phyloP scores from a whole-genome alignment of 1,140 invertebrate species.

The Hypothenemus hampei region DNA sequence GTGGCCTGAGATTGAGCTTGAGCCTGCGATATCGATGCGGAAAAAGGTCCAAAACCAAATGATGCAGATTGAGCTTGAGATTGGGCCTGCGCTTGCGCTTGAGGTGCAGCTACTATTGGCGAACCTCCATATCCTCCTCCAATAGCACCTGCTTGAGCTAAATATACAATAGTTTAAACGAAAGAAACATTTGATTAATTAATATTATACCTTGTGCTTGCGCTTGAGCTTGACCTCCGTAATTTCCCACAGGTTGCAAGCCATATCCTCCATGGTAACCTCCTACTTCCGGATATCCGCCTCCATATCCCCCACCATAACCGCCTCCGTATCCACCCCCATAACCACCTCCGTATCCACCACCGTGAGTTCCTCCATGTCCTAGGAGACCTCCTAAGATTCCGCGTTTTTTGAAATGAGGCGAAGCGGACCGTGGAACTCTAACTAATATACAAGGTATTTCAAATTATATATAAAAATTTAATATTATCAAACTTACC shows the following conservation, averaged over 20 bases:
- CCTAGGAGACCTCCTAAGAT: not conserved
- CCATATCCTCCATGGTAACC: not conserved
- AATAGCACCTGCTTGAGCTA: slow-evolving; percentile 6
- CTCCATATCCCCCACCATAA: slow-evolving; percentile 4
- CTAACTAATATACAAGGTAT: not conserved
- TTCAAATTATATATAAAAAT: not conserved
- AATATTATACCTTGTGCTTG: slow-evolving; percentile 1
- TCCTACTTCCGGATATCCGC: slow-evolving; percentile 2
- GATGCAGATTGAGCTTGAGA: slow-evolving; percentile 11
- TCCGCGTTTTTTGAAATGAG: slow-evolving; percentile 6
- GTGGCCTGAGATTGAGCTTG: not conserved
- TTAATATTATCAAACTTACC: not conserved
- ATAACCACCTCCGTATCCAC: slow-evolving; percentile 6
- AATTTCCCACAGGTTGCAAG: not conserved
- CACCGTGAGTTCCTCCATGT: slow-evolving; percentile 1
- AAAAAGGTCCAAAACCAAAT: slow-evolving; percentile 14
- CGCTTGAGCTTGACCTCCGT: slow-evolving; percentile 8
- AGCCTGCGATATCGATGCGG: slow-evolving; percentile 1
- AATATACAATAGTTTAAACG: not conserved
- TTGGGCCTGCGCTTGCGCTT: slow-evolving; percentile 3
- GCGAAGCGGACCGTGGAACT: not conserved
- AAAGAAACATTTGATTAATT: not conserved
- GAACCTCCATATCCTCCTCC: slow-evolving; percentile 6
- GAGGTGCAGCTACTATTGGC: not conserved
- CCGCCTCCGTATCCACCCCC: slow-evolving; percentile 4